Percentiles rank a stretch among this genome's conserved stretches.
Evolutionary conservation across 2,888 invertebrate genomes (phyloP).

Genomic region (Ophion costatus): DNA sequence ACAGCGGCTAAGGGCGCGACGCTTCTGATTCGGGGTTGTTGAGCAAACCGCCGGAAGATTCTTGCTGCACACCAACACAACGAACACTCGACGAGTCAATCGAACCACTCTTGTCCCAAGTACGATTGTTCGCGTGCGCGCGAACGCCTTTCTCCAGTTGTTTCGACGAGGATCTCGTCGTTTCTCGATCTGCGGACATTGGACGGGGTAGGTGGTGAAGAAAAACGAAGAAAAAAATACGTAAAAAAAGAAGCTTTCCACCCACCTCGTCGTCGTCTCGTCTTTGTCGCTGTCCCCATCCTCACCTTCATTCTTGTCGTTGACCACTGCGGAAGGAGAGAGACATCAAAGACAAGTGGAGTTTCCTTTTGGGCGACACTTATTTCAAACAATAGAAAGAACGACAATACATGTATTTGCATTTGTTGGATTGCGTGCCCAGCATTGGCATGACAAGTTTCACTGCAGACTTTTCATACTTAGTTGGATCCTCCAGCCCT

Average conservation of each 20-base stretch:
- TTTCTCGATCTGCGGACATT: constrained; percentile 44
- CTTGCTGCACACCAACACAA: constrained; percentile 44
- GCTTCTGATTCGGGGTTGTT: constrained; percentile 38
- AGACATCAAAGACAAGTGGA: constrained; percentile 36
- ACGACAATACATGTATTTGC: constrained; percentile 41
- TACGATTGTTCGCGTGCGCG: constrained; percentile 59
- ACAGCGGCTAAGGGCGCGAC: constrained; percentile 46
- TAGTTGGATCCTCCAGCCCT: constrained; percentile 48
- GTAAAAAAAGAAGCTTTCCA: constrained; percentile 36
- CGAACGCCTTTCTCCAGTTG: constrained; percentile 58
- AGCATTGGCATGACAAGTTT: neutral
- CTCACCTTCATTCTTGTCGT: constrained; percentile 15
- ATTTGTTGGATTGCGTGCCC: constrained; percentile 36
- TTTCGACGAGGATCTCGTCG: constrained; percentile 59
- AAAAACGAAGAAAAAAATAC: constrained; percentile 35
- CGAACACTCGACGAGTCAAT: constrained; percentile 72
- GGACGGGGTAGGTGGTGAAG: constrained; percentile 35
- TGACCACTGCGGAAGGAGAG: constrained; percentile 27
- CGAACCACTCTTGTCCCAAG: constrained; percentile 63
- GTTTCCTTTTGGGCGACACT: constrained; percentile 16
- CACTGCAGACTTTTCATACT: constrained; percentile 10
- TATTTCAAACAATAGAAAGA: constrained; percentile 47
- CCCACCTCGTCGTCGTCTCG: constrained; percentile 44
- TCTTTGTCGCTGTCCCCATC: constrained; percentile 19
- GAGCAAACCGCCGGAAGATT: constrained; percentile 27